These are phyloP conservation scores for Cryptomyrus ogoouensis DNA, from an alignment of 2,113 vertebrate genomes.

Conservation along the genomic window DNA sequence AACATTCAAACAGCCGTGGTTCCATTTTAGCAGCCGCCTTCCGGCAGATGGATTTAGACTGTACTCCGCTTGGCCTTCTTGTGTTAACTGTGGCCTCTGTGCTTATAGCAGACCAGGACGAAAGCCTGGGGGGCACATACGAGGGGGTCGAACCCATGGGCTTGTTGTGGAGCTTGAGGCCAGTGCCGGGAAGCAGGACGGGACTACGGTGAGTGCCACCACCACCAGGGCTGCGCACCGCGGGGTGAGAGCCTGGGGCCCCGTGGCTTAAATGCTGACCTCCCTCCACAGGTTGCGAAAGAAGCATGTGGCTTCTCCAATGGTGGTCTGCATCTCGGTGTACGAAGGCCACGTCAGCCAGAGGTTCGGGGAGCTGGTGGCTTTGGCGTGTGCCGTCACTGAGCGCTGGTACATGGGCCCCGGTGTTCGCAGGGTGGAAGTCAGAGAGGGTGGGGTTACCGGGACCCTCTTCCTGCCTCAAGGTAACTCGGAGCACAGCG, in stretches of 20 bases:
- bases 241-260: too few species aligned
- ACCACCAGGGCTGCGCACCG: background rate
- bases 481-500: slow-evolving; percentile 40
- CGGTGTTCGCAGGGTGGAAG: slow-evolving; percentile 46
- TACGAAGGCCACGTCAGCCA: slow-evolving; percentile 45
- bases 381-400: slow-evolving; percentile 39
- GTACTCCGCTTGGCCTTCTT: background rate
- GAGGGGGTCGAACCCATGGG: slow-evolving; percentile 58
- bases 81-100: background rate
- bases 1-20: background rate
- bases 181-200: slow-evolving; percentile 54
- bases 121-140: slow-evolving; percentile 58
- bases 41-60: background rate
- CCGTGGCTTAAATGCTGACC: background rate
- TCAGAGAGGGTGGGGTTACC: slow-evolving; percentile 41
- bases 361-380: slow-evolving; percentile 39
- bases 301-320: slow-evolving; percentile 43
- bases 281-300: slow-evolving; percentile 52
- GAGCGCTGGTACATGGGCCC: slow-evolving; percentile 61
- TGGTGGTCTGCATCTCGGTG: slow-evolving; percentile 51
- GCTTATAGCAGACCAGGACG: slow-evolving; percentile 46
- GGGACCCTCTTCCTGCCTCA: slow-evolving; percentile 57
- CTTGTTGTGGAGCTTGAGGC: slow-evolving; percentile 62
- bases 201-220: slow-evolving; percentile 48
- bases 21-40: background rate